Conservation (phyloP, 2,888 invertebrate genomes). For the Clanis bilineata region DNA sequence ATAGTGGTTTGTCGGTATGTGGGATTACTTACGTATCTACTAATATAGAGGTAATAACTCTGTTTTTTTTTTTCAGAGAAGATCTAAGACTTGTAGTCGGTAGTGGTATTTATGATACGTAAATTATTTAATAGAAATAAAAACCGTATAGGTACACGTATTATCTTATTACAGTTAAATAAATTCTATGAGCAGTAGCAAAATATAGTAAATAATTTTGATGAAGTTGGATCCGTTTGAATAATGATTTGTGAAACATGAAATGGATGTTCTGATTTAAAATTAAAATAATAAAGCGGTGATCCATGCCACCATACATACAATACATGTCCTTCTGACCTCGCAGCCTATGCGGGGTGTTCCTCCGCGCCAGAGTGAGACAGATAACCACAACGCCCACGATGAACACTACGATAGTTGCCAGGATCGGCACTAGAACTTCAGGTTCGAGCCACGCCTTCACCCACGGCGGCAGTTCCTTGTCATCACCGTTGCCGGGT, state of each 20-base stretch:
- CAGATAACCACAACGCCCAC: constrained; percentile 96
- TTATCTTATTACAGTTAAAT: neutral
- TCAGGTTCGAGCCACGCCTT: constrained; percentile 94
- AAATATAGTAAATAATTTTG: constrained; percentile 41
- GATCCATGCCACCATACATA: constrained; percentile 83
- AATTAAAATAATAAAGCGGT: constrained; percentile 56
- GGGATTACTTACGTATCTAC: too few relatives aligned
- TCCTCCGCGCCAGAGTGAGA: constrained; percentile 91
- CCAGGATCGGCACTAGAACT: constrained; percentile 94
- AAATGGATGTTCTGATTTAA: constrained; percentile 15
- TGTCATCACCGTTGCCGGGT: constrained; percentile 82
- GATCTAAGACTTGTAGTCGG: too few relatives aligned
- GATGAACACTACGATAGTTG: constrained; percentile 94
- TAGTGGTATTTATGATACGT: neutral
- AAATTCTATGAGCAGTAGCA: constrained; percentile 31
- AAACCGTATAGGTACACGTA: too few relatives aligned
- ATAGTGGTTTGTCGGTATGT: too few relatives aligned
- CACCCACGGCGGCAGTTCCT: constrained; percentile 87
- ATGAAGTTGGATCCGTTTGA: constrained; percentile 24
- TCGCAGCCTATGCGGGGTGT: constrained; percentile 91
- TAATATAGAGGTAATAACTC: too few relatives aligned
- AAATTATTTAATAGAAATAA: neutral
- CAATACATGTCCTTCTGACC: constrained; percentile 90
- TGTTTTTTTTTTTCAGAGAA: too few relatives aligned
- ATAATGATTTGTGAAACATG: neutral